Percentiles rank a stretch among this genome's conserved stretches.
Conservation (phyloP, 2,888 invertebrate genomes). For the Neria commutata region DNA sequence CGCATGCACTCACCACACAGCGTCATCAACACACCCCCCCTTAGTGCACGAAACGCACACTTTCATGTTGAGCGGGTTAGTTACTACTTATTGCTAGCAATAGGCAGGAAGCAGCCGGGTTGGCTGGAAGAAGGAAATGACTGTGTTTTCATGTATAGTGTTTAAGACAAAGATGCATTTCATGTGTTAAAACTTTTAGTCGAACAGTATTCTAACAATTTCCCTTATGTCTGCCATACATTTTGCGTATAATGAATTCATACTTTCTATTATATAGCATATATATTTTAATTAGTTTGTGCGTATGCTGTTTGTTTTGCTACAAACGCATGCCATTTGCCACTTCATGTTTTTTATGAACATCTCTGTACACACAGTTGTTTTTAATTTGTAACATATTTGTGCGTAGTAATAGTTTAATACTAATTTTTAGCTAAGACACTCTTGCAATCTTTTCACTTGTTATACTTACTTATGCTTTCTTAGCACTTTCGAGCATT, state of each 20-base stretch:
- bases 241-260: too few relatives aligned
- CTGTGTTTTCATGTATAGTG: too few relatives aligned
- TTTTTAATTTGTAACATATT: not conserved
- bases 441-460: too few relatives aligned
- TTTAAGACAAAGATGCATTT: not conserved
- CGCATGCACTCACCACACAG: slow-evolving; percentile 8
- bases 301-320: not conserved
- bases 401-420: not conserved
- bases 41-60: slow-evolving; percentile 16
- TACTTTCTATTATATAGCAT: too few relatives aligned
- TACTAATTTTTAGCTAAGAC: too few relatives aligned
- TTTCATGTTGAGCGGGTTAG: too few relatives aligned
- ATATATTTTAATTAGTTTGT: too few relatives aligned
- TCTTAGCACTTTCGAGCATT: too few relatives aligned
- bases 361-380: not conserved
- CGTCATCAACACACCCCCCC: slow-evolving; percentile 10
- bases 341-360: not conserved
- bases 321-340: not conserved
- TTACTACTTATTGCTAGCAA: too few relatives aligned
- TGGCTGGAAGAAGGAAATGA: too few relatives aligned
- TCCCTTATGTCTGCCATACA: not conserved
- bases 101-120: too few relatives aligned
- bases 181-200: not conserved
- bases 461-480: too few relatives aligned
- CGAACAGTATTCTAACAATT: not conserved